Conservation (phyloP, 2,888 invertebrate genomes). For the Caenorhabditis panamensis region DNA sequence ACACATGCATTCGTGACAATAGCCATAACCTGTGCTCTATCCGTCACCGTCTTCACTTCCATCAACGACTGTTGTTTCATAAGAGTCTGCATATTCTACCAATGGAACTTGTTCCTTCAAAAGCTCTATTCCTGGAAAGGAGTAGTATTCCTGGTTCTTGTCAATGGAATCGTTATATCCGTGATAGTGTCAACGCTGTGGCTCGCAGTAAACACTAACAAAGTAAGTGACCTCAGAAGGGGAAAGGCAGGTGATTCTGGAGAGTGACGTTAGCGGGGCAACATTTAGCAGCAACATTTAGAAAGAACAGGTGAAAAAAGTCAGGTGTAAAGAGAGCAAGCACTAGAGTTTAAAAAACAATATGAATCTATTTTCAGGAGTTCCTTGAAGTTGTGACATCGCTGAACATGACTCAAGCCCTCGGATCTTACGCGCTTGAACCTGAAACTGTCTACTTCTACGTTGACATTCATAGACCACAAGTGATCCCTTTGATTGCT, state of each 20-base stretch:
- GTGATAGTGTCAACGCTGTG: constrained; percentile 26
- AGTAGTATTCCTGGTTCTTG: neutral
- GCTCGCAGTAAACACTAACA: constrained; percentile 34
- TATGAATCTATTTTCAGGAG: constrained; percentile 29
- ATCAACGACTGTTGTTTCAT: constrained; percentile 55
- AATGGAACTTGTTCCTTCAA: constrained; percentile 35
- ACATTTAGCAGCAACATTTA: neutral
- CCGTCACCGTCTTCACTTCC: constrained; percentile 38
- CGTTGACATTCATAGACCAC: constrained; percentile 32
- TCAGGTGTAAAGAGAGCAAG: no score
- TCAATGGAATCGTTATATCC: constrained; percentile 10
- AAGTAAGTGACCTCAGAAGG: constrained; percentile 13
- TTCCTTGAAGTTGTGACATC: constrained; percentile 21
- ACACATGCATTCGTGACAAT: constrained; percentile 12
- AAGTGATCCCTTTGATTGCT: constrained; percentile 28
- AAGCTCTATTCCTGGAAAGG: constrained; percentile 36
- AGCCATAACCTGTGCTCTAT: constrained; percentile 15
- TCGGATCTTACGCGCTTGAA: constrained; percentile 28
- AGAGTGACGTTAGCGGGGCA: neutral
- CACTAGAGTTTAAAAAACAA: neutral
- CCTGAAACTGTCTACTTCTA: constrained; percentile 38
- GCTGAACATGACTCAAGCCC: constrained; percentile 36
- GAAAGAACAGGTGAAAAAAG: neutral
- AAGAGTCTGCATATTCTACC: constrained; percentile 48
- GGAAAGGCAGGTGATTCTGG: neutral